Conservation (phyloP, 2,113 vertebrate genomes). For the Oryzias curvinotus region DNA sequence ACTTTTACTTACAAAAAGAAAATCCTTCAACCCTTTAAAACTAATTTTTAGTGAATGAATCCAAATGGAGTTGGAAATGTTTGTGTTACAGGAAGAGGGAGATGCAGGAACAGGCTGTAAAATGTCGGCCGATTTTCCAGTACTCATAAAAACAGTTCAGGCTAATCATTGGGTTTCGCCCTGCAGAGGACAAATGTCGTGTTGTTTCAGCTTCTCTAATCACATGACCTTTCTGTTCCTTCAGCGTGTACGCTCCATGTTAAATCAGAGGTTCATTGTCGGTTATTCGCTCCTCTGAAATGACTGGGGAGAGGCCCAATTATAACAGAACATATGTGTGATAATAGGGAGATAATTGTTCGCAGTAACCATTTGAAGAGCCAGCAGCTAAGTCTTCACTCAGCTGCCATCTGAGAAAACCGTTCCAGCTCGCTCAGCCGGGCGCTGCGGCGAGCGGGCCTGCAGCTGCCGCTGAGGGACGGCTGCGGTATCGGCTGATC, state of each 20-base stretch:
- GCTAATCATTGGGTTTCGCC: neutral
- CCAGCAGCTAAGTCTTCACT: slow-evolving; percentile 48
- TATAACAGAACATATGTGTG: slow-evolving; percentile 64
- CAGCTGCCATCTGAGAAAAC: slow-evolving; percentile 39
- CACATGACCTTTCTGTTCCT: slow-evolving; percentile 24
- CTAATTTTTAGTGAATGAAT: too few relatives aligned
- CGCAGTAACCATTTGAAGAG: slow-evolving; percentile 58
- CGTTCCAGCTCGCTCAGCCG: slow-evolving; percentile 16
- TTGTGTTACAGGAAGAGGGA: too few relatives aligned
- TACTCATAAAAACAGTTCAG: neutral
- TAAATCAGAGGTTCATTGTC: slow-evolving; percentile 22
- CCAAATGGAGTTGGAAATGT: too few relatives aligned
- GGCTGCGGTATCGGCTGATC: slow-evolving; percentile 11
- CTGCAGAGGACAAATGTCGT: neutral
- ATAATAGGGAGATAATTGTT: slow-evolving; percentile 76
- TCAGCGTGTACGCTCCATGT: slow-evolving; percentile 18
- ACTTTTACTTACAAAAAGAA: too few relatives aligned
- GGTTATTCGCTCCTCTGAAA: slow-evolving; percentile 25
- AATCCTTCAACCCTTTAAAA: too few relatives aligned
- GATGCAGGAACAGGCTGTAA: too few relatives aligned
- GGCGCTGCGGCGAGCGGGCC: slow-evolving; percentile 1
- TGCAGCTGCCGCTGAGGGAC: slow-evolving; percentile 2
- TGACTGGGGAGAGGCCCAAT: slow-evolving; percentile 62
- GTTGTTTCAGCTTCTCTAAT: slow-evolving; percentile 3
- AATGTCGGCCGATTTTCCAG: too few relatives aligned